A percentile compares a stretch with the other conserved stretches of the same genome.
Evolutionary conservation across 1,140 invertebrate genomes (phyloP).

Genomic region (Lepidurus apus): DNA sequence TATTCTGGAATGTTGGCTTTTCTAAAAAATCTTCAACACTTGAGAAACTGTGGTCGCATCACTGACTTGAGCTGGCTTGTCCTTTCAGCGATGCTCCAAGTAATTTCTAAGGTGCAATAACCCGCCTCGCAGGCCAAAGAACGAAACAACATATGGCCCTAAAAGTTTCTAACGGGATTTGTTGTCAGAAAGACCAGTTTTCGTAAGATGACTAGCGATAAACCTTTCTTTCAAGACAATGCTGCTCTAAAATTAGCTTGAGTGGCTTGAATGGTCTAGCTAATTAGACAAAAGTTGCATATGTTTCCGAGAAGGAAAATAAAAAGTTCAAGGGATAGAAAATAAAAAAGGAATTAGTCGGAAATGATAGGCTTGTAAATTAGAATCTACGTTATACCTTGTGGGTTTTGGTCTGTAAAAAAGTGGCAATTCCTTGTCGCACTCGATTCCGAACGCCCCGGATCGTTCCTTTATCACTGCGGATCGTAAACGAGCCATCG

Average conservation of each 20-base stretch:
- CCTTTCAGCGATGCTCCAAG: background rate
- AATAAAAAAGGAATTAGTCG: background rate
- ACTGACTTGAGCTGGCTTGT: background rate
- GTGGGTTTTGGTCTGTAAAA: conserved; percentile 70
- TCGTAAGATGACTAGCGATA: background rate
- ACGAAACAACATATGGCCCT: conserved; percentile 4
- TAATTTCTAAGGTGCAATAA: conserved; percentile 11
- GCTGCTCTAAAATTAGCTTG: no score
- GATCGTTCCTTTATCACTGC: conserved; percentile 83
- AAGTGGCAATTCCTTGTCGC: conserved; percentile 85
- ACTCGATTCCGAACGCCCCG: conserved; percentile 90
- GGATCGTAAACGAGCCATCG: conserved; percentile 61
- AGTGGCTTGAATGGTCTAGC: background rate
- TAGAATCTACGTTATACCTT: conserved; percentile 52
- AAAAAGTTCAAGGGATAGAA: background rate
- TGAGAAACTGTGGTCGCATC: conserved; percentile 7
- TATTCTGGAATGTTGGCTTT: no score
- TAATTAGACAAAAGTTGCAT: background rate
- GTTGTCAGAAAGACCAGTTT: background rate
- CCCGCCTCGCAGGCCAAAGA: background rate
- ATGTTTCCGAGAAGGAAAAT: background rate
- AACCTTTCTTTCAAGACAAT: no score
- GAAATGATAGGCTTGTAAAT: no score
- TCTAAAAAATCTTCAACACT: background rate
- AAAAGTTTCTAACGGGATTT: conserved; percentile 1